Conservation (phyloP, 1,140 invertebrate species). For the Tribolium castaneum region DNA sequence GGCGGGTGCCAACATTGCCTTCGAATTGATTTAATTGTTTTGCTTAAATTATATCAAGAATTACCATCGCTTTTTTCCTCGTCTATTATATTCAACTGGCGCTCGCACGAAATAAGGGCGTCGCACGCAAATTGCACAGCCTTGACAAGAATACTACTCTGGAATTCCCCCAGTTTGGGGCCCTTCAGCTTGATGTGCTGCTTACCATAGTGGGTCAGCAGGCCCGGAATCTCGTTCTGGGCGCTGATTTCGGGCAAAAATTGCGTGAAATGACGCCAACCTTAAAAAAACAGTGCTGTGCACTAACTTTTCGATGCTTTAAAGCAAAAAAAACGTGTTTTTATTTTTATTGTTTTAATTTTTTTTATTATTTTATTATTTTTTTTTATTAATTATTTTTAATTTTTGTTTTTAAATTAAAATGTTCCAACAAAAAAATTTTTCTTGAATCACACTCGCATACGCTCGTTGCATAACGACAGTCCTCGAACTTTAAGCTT, state of each 20-base stretch:
- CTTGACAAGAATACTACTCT: constrained; percentile 58
- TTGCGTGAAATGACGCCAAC: background rate
- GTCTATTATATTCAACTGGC: constrained; percentile 73
- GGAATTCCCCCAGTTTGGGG: constrained; percentile 55
- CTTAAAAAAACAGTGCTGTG: background rate
- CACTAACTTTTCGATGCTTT: background rate
- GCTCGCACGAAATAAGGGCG: constrained; percentile 67
- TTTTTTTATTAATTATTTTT: too few relatives aligned
- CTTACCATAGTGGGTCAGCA: background rate
- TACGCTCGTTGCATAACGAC: too few relatives aligned
- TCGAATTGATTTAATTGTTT: constrained; percentile 59
- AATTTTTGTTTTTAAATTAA: too few relatives aligned
- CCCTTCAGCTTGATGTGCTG: constrained; percentile 50
- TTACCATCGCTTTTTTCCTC: constrained; percentile 64
- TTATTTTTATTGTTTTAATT: too few relatives aligned
- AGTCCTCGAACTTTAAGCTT: too few relatives aligned
- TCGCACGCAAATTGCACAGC: constrained; percentile 66
- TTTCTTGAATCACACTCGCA: too few relatives aligned
- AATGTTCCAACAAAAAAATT: too few relatives aligned
- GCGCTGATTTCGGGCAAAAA: background rate
- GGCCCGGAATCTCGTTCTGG: background rate
- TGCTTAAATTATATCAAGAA: background rate
- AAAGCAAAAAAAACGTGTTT: background rate
- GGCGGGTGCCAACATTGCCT: constrained; percentile 74
- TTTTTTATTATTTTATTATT: too few relatives aligned